Evolutionary conservation across 2,797 vertebrate genomes (phyloP).

Genomic region (Smutsia temminckii): DNA sequence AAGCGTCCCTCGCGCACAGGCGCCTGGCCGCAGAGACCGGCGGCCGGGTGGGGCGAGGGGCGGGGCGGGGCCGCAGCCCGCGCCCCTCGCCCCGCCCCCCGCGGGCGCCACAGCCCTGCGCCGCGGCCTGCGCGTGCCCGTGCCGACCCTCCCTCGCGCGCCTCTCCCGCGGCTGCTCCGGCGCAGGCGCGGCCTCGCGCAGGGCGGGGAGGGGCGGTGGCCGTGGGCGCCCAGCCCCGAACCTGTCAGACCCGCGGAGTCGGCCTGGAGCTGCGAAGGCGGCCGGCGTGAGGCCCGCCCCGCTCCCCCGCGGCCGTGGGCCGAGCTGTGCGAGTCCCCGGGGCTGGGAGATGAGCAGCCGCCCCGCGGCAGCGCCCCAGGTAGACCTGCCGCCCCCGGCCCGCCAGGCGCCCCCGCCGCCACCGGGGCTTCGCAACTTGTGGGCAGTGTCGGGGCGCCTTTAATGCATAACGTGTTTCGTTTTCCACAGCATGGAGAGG

Average conservation of each 20-base stretch:
- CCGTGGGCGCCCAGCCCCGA: background rate
- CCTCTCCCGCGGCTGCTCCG: background rate
- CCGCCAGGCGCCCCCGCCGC: background rate
- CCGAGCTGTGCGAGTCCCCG: background rate
- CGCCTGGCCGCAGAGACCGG: accelerated
- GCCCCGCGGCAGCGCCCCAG: background rate
- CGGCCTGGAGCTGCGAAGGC: slow-evolving; percentile 22
- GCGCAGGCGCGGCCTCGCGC: slow-evolving; percentile 72
- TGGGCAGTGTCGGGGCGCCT: background rate
- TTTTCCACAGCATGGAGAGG: slow-evolving; percentile 47
- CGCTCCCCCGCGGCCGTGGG: background rate
- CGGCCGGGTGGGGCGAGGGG: accelerated
- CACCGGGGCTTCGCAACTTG: background rate
- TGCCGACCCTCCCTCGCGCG: slow-evolving; percentile 29
- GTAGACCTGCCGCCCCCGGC: background rate
- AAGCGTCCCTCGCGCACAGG: accelerated
- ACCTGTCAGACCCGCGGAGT: slow-evolving; percentile 60
- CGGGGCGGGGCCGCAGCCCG: accelerated
- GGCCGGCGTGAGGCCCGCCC: background rate
- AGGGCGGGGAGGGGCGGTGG: slow-evolving; percentile 47
- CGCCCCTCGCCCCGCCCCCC: background rate
- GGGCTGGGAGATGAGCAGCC: slow-evolving; percentile 32
- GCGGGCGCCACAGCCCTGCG: background rate
- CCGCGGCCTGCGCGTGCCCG: background rate
- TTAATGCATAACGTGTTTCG: background rate